phyloP scores from a whole-genome alignment of 2,113 vertebrate genomes.

The Trematocara marginatum region DNA sequence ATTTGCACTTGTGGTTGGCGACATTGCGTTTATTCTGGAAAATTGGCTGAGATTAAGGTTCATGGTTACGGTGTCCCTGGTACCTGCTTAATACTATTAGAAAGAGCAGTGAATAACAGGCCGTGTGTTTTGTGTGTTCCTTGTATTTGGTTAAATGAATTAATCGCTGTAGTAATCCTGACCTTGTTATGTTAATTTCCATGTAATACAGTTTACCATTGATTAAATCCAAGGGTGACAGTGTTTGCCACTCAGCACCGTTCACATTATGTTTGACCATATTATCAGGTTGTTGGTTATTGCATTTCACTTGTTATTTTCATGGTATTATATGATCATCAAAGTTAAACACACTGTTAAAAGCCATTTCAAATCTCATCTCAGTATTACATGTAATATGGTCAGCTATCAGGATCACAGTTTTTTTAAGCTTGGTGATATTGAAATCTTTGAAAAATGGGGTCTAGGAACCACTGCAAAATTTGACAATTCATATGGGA shows the following conservation, averaged over 20 bases:
- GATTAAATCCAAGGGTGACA: slow-evolving; percentile 1
- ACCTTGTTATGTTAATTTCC: slow-evolving; percentile 33
- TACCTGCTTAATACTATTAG: slow-evolving; percentile 30
- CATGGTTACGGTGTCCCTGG: slow-evolving; percentile 7
- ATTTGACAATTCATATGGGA: not conserved
- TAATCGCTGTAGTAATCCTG: slow-evolving; percentile 33
- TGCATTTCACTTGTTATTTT: not conserved
- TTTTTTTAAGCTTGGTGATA: not conserved
- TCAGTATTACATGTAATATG: not conserved
- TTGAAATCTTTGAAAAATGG: not conserved
- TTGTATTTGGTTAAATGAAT: slow-evolving; percentile 21
- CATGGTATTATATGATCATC: not conserved
- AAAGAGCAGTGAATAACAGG: not conserved
- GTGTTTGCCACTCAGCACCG: not conserved
- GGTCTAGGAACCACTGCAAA: not conserved
- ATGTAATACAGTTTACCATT: not conserved
- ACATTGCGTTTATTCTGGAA: slow-evolving; percentile 58
- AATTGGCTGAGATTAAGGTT: slow-evolving; percentile 56
- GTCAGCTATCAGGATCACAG: not conserved
- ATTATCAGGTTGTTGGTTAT: not conserved
- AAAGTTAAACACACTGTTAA: not conserved
- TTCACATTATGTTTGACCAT: not conserved
- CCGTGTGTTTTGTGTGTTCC: not conserved
- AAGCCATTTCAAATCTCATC: not conserved
- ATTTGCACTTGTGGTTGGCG: slow-evolving; percentile 45